A percentile compares a stretch with the other conserved stretches of the same genome.
Evolutionary conservation across 2,797 vertebrate genomes (phyloP).

Genomic region (Enoplosus armatus): DNA sequence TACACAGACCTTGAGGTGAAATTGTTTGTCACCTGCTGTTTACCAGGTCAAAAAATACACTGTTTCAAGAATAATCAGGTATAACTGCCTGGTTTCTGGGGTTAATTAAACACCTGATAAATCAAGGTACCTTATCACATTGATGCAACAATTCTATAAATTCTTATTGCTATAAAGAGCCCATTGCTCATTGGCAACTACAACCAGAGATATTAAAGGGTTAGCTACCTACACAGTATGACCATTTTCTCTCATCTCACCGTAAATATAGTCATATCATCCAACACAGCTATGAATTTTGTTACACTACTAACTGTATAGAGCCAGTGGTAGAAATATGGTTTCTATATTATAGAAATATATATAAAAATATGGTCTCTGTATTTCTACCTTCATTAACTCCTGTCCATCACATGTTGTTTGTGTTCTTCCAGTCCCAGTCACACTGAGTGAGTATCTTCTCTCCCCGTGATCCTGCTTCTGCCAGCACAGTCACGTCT

Average conservation of each 20-base stretch:
- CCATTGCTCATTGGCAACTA: background rate
- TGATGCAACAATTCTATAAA: background rate
- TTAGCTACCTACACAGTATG: background rate
- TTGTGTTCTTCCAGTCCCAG: constrained; percentile 77
- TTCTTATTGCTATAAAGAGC: background rate
- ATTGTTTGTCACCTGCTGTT: background rate
- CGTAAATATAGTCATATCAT: background rate
- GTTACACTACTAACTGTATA: background rate
- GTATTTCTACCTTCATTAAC: constrained; percentile 58
- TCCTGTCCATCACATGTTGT: constrained; percentile 62
- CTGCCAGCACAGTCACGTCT: constrained; percentile 27
- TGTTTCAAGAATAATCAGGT: background rate
- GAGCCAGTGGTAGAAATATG: background rate
- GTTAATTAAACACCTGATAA: background rate
- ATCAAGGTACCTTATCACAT: background rate
- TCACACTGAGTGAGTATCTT: constrained; percentile 78
- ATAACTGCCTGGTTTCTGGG: background rate
- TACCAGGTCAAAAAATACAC: background rate
- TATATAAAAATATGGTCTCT: too few species aligned
- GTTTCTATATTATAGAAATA: background rate
- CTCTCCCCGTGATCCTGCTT: constrained; percentile 32
- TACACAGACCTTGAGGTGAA: background rate
- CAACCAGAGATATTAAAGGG: background rate
- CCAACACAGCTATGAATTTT: background rate
- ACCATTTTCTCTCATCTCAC: background rate